Conservation (phyloP, 2,113 vertebrate species). For the Tympanuchus pallidicinctus region DNA sequence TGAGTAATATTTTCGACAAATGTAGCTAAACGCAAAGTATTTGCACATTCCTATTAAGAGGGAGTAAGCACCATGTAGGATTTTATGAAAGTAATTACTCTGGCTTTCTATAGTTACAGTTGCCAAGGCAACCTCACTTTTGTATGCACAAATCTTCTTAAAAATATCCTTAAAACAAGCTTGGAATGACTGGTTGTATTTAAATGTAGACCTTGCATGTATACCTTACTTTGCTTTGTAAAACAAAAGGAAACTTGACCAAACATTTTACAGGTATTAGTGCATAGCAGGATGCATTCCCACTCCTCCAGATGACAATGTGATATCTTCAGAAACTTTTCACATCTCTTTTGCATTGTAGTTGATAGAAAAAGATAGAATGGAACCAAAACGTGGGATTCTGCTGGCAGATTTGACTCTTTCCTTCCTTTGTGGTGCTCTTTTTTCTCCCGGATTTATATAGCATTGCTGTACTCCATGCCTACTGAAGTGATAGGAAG, state of each 20-base stretch:
- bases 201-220: neutral
- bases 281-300: neutral
- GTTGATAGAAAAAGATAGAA: neutral
- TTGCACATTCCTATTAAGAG: neutral
- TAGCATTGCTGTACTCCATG: neutral
- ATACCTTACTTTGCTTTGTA: neutral
- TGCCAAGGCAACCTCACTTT: constrained; percentile 62
- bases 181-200: constrained; percentile 14
- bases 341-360: neutral
- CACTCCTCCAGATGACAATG: neutral
- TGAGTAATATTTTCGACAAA: neutral
- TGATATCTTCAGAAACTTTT: constrained; percentile 4
- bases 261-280: neutral
- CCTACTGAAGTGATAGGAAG: neutral
- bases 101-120: constrained; percentile 52
- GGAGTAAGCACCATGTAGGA: neutral
- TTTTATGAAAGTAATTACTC: constrained; percentile 61
- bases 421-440: neutral
- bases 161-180: constrained; percentile 49
- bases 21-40: neutral
- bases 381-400: neutral
- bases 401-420: neutral
- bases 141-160: constrained; percentile 20
- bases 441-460: neutral
- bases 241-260: neutral